Evolutionary conservation across 2,888 invertebrate species (phyloP).

Genomic region (Papilio elwesi): DNA sequence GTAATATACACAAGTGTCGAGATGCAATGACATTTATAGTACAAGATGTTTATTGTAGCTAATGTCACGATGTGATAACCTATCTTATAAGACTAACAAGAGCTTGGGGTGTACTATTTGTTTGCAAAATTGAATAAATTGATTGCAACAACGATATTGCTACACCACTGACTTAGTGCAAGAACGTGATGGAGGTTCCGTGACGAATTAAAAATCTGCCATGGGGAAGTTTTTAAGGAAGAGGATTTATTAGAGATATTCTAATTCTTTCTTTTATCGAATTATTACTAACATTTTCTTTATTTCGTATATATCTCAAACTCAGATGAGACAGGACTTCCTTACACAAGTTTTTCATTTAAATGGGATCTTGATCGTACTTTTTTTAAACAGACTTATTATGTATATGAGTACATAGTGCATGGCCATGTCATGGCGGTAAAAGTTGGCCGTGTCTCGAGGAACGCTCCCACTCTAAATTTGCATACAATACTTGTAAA

Average conservation of each 20-base stretch:
- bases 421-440: slow-evolving; percentile 36
- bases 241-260: too few species aligned
- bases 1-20: slow-evolving; percentile 44
- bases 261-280: too few species aligned
- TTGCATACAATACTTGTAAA: slow-evolving; percentile 54
- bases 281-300: too few species aligned
- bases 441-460: slow-evolving; percentile 49
- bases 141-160: too few species aligned
- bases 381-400: slow-evolving; percentile 1
- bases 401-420: not conserved
- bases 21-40: slow-evolving; percentile 45
- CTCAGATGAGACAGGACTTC: too few species aligned
- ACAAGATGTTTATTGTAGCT: slow-evolving; percentile 19
- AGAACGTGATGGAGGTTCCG: too few species aligned
- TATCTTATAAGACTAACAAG: not conserved
- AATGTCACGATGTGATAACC: slow-evolving; percentile 16
- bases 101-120: not conserved
- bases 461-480: slow-evolving; percentile 48
- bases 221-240: too few species aligned
- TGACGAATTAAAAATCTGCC: too few species aligned
- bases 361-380: not conserved
- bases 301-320: too few species aligned
- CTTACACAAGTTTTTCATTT: not conserved
- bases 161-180: too few species aligned
- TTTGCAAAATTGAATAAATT: not conserved